phyloP scores from a whole-genome alignment of 1,140 invertebrate species.

The Colletes gigas region DNA sequence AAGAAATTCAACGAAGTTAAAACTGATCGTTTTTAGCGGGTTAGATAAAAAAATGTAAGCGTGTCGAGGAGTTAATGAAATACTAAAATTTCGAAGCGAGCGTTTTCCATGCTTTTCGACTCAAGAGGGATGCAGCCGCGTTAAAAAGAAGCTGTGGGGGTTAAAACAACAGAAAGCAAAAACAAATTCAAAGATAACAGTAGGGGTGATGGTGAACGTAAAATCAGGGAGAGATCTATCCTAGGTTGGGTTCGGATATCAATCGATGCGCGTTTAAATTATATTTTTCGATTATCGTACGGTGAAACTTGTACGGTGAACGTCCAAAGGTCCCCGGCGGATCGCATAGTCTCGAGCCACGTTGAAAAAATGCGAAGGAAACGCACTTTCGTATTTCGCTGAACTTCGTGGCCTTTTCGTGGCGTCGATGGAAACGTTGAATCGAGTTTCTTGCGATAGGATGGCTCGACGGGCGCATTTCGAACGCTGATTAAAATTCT shows the following conservation, averaged over 20 bases:
- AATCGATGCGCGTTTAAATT: conserved; percentile 50
- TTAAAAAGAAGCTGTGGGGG: conserved; percentile 62
- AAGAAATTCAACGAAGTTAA: too few relatives aligned
- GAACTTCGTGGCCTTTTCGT: conserved; percentile 5
- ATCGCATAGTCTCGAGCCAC: not conserved
- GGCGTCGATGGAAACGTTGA: not conserved
- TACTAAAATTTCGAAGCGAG: not conserved
- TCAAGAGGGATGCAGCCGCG: conserved; percentile 30
- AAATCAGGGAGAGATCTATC: conserved; percentile 25
- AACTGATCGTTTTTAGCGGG: too few relatives aligned
- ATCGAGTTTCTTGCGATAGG: not conserved
- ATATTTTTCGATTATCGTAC: conserved; percentile 67
- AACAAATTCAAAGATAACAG: conserved; percentile 7
- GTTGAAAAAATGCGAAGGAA: not conserved
- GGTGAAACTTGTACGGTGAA: not conserved
- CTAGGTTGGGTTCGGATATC: conserved; percentile 17
- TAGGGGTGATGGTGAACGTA: not conserved
- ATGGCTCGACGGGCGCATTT: conserved; percentile 38
- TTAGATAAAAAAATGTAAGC: too few relatives aligned
- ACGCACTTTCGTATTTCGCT: conserved; percentile 12
- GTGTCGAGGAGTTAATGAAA: too few relatives aligned
- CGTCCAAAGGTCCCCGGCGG: not conserved
- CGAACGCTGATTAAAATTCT: conserved; percentile 45
- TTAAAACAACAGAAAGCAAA: conserved; percentile 13
- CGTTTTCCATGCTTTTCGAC: conserved; percentile 41